A percentile compares a stretch with the other conserved stretches of the same genome.
phyloP scores from a whole-genome alignment of 2,113 vertebrate species.

The Pyrgilauda ruficollis region DNA sequence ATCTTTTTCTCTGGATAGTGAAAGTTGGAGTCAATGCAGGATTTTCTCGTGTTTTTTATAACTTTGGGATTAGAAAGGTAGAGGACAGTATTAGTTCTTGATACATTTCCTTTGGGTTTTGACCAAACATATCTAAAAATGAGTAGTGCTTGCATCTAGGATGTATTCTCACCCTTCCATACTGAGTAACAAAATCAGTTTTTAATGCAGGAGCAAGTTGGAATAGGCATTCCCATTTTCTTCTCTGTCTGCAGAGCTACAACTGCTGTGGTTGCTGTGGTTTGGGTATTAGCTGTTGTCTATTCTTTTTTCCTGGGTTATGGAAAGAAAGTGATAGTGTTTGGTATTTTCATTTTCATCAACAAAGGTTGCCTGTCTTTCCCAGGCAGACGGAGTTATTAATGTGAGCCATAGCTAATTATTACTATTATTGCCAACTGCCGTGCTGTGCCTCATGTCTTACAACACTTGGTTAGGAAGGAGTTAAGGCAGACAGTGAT shows the following conservation, averaged over 20 bases:
- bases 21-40: background rate
- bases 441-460: background rate
- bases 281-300: background rate
- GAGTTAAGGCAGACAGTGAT: background rate
- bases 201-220: background rate
- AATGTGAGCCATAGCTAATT: background rate
- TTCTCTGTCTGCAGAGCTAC: background rate
- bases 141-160: background rate
- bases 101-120: background rate
- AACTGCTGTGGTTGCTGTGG: background rate
- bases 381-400: background rate
- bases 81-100: background rate
- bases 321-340: background rate
- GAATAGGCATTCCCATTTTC: background rate
- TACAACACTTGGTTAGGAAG: background rate
- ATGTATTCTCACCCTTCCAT: background rate
- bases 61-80: background rate
- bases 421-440: background rate
- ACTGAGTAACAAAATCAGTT: background rate
- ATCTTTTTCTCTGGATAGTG: background rate
- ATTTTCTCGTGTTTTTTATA: background rate
- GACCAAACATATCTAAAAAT: background rate
- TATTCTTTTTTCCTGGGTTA: background rate
- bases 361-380: background rate
- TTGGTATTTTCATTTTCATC: background rate